Evolutionary conservation across 2,888 invertebrate species (phyloP).

Genomic region (Tenodera sinensis): DNA sequence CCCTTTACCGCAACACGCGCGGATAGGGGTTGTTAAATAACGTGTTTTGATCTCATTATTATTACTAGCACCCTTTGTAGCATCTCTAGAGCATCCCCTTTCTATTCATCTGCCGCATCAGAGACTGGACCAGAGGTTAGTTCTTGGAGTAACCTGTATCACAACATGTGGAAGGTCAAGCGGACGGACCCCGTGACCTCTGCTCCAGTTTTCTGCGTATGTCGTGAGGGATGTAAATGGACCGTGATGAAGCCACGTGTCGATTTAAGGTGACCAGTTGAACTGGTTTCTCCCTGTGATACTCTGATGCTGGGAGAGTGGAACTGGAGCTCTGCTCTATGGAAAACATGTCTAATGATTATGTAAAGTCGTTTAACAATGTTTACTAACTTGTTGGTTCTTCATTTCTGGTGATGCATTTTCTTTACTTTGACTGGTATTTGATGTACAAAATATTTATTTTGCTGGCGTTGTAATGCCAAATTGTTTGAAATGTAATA

Average conservation of each 20-base stretch:
- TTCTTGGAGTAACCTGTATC: not conserved
- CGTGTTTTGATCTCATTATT: not conserved
- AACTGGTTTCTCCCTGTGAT: not conserved
- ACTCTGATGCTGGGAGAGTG: too few relatives aligned
- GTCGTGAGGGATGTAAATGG: not conserved
- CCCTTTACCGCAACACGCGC: too few relatives aligned
- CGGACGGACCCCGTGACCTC: not conserved
- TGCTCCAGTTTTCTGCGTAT: not conserved
- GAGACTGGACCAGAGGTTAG: not conserved
- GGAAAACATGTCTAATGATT: too few relatives aligned
- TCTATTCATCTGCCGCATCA: not conserved
- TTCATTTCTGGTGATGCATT: too few relatives aligned
- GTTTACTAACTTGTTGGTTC: too few relatives aligned
- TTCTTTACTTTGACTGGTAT: too few relatives aligned
- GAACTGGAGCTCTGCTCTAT: too few relatives aligned
- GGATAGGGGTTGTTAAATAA: not conserved
- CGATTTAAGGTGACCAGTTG: not conserved
- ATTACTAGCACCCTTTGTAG: not conserved
- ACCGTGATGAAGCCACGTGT: not conserved
- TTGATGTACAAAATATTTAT: too few relatives aligned
- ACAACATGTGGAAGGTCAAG: not conserved
- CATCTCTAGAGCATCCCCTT: not conserved
- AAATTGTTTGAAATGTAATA: too few relatives aligned
- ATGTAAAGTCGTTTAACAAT: too few relatives aligned
- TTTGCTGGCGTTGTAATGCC: too few relatives aligned